Evolutionary conservation across 2,113 vertebrate species (phyloP), one percentile per base, ranked within the genome.

Genomic region (Pipra filicauda): DNA sequence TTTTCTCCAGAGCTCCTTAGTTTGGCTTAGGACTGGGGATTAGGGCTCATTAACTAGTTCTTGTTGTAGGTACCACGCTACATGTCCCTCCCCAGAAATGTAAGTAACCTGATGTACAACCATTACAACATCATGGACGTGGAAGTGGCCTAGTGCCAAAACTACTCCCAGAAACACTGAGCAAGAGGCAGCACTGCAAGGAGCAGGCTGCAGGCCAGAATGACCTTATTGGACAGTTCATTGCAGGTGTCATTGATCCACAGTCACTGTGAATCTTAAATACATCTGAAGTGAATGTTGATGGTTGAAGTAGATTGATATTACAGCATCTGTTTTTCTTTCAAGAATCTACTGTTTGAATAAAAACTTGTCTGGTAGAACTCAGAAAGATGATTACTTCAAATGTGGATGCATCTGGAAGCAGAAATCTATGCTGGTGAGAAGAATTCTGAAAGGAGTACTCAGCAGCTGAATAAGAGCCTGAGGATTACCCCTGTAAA

Each of bases 51-150:
- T 39, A 61, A 46, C 19, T 49, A 5, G 21, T 46, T 91, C 11
- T 41, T 22, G 11, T 58, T 91, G 51, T 37, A 72, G 74, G 27
- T 69, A 28, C 30, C 54, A n/a, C 0, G 0, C 24, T 58, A 7
- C 2, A 2, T 30, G 8, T 51, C 15, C 65, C 33, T 90, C 15
- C 21, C 12, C 35, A 85, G 48, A 90, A 85, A 35, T 26, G 6
- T 57, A 31, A 77, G 59, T 54, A 61, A 52, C 20, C 23, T 26
- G 13, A 33, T 35, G 5, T 43, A 39, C 39, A 55, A 4, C 26
- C 6, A 5, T 44, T 75, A 58, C 37, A 44, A 17, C 31, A 39
- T 43, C 17, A 5, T 2, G 19, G 39, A 51, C 30, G 26, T 88
- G 85, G 66, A 91, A 79, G 78, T 55, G 58, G 48, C 39, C 8